Percentiles rank a stretch among this genome's conserved stretches.
phyloP scores from a whole-genome alignment of 2,888 invertebrate species.

The Cenopis cana region DNA sequence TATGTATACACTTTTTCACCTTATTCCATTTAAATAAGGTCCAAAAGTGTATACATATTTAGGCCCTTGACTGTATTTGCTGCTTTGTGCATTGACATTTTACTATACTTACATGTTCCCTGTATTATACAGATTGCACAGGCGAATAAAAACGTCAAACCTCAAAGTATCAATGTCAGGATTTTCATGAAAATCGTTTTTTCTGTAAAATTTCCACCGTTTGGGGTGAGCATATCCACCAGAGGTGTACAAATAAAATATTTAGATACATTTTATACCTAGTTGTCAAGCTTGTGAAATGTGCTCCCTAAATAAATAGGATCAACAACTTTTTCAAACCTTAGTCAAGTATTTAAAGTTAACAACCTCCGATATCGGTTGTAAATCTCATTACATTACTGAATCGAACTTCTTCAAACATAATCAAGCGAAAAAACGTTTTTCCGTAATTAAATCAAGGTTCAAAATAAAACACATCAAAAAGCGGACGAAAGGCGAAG shows the following conservation, averaged over 20 bases:
- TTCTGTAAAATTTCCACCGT: too few species aligned
- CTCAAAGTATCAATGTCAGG: neutral
- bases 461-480: slow-evolving; percentile 6
- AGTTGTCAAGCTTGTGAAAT: too few species aligned
- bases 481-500: slow-evolving; percentile 2
- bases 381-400: slow-evolving; percentile 3
- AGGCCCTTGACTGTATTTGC: too few species aligned
- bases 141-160: neutral
- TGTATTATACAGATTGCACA: too few species aligned
- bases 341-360: neutral
- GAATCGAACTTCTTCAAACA: neutral
- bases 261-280: too few species aligned
- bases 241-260: too few species aligned
- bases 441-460: slow-evolving; percentile 2
- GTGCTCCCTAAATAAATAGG: neutral
- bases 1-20: too few species aligned
- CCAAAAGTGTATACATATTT: too few species aligned
- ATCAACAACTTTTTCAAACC: neutral
- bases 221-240: too few species aligned
- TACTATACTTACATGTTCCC: too few species aligned
- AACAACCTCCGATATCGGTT: slow-evolving; percentile 2
- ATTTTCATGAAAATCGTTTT: neutral
- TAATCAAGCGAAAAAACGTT: neutral
- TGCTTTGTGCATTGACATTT: too few species aligned
- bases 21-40: too few species aligned